Evolutionary conservation across 2,797 vertebrate genomes (phyloP), one percentile per base, ranked within the genome.

Genomic region (Tragelaphus oryx): DNA sequence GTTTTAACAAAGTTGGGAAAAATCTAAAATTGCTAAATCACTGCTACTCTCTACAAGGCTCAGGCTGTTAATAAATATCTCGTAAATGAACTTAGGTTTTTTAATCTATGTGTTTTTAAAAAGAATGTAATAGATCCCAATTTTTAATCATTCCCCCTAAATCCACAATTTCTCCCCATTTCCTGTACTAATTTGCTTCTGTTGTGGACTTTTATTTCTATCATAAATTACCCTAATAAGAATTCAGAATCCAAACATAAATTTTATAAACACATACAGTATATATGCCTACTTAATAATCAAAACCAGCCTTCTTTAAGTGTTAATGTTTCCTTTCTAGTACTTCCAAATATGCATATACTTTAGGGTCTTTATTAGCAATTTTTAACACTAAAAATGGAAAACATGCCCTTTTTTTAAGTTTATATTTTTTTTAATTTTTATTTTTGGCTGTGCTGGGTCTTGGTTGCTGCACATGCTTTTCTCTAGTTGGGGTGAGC

Each of bases 201-300:
- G 95, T 86, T 95, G 91, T 95, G 95, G 95, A 97, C 85, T 97
- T 98, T 98, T 98, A 98, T 98, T 98, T 98, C 94, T 59, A 93
- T 86, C 62, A 97, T 98, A 98, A 98, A 98, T 98, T 97, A 98
- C 60, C 62, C 91, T 97, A 98, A 97, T 78, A 94, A 92, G 95
- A 98, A 96, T 96, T 98, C 89, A 98, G 65, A 82, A 92, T 90
- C 75, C 95, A 95, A 97, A 97, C 97, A 97, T 96, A 98, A 96
- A 98, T 97, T 97, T 97, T 97, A 98, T 96, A 97, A 97, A 98
- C 74, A 91, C 88, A 97, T 93, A 94, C 5, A 96, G 78, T 97
- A 94, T 59, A 57, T 28, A 94, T 86, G 59, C 81, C 57, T 81
- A 93, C 50, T 14, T 55, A 97, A 91, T 97, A 98, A 98, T 97